These are phyloP conservation scores for Empidonax alnorum DNA, from an alignment of 2,113 vertebrate species.

Conservation along the genomic window DNA sequence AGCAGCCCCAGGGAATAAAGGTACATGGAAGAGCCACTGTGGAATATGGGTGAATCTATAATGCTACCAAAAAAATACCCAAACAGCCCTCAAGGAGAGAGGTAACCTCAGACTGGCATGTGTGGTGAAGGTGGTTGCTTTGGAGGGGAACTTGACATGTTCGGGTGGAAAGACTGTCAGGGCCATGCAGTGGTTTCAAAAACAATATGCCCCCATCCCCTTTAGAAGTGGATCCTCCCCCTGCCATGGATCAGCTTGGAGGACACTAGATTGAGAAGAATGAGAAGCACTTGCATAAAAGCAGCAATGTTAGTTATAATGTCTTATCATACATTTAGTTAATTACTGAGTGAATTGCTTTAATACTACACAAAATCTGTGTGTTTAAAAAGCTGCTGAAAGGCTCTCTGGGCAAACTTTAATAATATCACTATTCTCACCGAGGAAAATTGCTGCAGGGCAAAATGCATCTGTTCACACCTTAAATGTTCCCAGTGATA, in stretches of 20 bases:
- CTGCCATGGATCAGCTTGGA: not conserved
- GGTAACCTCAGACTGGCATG: too few species aligned
- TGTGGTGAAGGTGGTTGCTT: not conserved
- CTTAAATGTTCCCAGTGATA: conserved; percentile 33
- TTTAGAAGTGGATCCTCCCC: rapidly evolving
- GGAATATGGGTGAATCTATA: too few species aligned
- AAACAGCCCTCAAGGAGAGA: too few species aligned
- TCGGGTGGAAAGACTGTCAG: not conserved
- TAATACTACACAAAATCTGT: conserved; percentile 19
- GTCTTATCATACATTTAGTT: conserved; percentile 21
- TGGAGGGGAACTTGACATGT: not conserved
- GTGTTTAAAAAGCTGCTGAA: conserved; percentile 54
- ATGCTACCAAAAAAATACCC: too few species aligned
- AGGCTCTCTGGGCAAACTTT: conserved; percentile 39
- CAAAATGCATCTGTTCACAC: not conserved
- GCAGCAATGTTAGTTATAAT: conserved; percentile 20
- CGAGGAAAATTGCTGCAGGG: conserved; percentile 4
- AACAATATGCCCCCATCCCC: not conserved
- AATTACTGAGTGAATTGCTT: conserved; percentile 54
- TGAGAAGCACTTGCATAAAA: not conserved
- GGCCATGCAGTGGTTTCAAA: not conserved
- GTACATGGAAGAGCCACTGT: too few species aligned
- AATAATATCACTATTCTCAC: not conserved
- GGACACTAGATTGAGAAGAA: not conserved
- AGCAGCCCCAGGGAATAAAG: too few species aligned